These are phyloP conservation scores for Helobdella robusta DNA, from an alignment of 2,888 invertebrate species.

Conservation along the genomic window DNA sequence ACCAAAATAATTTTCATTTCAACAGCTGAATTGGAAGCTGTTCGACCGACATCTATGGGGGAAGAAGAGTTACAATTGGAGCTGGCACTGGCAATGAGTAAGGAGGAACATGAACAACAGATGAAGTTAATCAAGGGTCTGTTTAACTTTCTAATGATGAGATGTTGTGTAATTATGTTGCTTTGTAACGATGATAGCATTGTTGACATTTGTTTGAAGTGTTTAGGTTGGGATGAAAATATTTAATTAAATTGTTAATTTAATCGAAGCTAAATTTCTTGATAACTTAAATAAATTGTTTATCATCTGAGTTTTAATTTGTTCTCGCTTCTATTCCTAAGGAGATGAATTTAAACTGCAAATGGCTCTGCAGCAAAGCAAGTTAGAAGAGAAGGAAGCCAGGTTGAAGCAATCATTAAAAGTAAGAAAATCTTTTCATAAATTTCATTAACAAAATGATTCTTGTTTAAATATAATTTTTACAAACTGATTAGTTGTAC, in stretches of 20 bases:
- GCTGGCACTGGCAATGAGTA: conserved; percentile 91
- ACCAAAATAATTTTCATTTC: no score
- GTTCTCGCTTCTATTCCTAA: neutral
- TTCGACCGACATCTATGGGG: conserved; percentile 83
- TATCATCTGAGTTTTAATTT: neutral
- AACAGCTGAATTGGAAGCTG: conserved; percentile 61
- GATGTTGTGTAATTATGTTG: neutral
- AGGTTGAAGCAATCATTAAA: neutral
- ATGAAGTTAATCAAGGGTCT: conserved; percentile 79
- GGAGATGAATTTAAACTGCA: conserved; percentile 94
- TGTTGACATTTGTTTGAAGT: neutral
- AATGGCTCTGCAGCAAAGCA: conserved; percentile 82
- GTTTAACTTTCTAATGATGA: no score
- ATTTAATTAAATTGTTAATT: neutral
- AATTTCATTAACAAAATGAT: no score
- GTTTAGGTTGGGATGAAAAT: neutral
- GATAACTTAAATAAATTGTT: neutral
- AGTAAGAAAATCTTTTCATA: neutral
- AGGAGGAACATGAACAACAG: conserved; percentile 95
- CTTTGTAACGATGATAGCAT: neutral
- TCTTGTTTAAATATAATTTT: no score
- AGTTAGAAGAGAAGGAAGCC: conserved; percentile 35
- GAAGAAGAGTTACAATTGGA: conserved; percentile 97
- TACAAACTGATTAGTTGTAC: no score
- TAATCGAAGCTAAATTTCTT: neutral